phyloP scores from a whole-genome alignment of 1,140 invertebrate genomes.

The Dendroctonus valens region DNA sequence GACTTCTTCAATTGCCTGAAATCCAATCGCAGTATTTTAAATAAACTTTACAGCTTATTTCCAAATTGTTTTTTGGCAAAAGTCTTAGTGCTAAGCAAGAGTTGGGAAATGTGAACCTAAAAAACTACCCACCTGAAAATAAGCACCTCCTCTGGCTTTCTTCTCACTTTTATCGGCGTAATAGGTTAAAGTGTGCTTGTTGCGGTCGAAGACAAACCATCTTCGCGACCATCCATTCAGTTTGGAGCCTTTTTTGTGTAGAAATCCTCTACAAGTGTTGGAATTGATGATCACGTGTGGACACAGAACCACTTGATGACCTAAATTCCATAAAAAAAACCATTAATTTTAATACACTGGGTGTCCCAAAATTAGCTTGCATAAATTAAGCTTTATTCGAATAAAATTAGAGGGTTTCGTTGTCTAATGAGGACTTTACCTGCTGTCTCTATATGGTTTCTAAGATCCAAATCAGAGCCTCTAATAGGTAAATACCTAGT shows the following conservation, averaged over 20 bases:
- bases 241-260: slow-evolving; percentile 90
- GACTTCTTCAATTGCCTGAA: slow-evolving; percentile 93
- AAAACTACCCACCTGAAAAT: slow-evolving; percentile 74
- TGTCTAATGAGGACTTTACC: slow-evolving; percentile 44
- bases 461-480: slow-evolving; percentile 82
- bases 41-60: neutral
- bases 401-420: too few species aligned
- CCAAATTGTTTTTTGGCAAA: neutral
- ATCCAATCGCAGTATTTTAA: slow-evolving; percentile 5
- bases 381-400: too few species aligned
- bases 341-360: too few species aligned
- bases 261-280: slow-evolving; percentile 79
- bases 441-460: slow-evolving; percentile 87
- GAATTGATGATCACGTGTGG: slow-evolving; percentile 80
- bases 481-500: slow-evolving; percentile 91
- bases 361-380: too few species aligned
- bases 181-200: slow-evolving; percentile 84
- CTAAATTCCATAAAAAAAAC: slow-evolving; percentile 57
- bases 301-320: slow-evolving; percentile 90
- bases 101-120: neutral
- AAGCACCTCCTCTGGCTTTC: slow-evolving; percentile 85
- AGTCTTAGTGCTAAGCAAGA: neutral
- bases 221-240: slow-evolving; percentile 93
- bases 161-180: slow-evolving; percentile 87
- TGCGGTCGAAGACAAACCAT: slow-evolving; percentile 96